These are phyloP conservation scores for Xiphophorus maculatus DNA, from an alignment of 2,113 vertebrate species.

Conservation along the genomic window DNA sequence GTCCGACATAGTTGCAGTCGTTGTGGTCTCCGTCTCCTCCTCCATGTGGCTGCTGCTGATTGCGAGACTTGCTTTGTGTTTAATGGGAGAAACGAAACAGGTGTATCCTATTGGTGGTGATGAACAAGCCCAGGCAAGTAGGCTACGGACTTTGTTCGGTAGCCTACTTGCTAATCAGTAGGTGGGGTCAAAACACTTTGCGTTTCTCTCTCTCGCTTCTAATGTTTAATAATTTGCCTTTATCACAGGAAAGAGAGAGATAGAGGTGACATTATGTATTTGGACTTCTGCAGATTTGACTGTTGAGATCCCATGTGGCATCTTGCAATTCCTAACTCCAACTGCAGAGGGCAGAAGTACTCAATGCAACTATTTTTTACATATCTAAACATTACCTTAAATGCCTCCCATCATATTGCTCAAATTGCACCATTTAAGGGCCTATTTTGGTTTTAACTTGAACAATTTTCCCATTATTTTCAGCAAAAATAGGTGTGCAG, in stretches of 20 bases:
- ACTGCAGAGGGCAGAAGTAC: constrained; percentile 69
- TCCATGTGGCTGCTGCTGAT: too few species aligned
- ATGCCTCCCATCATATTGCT: not conserved
- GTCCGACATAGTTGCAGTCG: too few species aligned
- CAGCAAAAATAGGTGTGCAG: constrained; percentile 65
- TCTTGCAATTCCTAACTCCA: constrained; percentile 5
- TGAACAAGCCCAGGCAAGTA: too few species aligned
- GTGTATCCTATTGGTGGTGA: too few species aligned
- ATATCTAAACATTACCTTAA: not conserved
- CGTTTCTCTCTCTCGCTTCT: too few species aligned
- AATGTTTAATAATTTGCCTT: constrained; percentile 24
- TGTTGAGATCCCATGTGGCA: constrained; percentile 15
- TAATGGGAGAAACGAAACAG: too few species aligned
- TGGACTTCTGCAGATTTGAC: constrained; percentile 74
- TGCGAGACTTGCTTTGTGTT: too few species aligned
- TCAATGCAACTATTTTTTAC: constrained; percentile 15
- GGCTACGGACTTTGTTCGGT: too few species aligned
- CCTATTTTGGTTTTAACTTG: constrained; percentile 13
- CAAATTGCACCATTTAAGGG: constrained; percentile 1
- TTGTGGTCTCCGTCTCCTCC: too few species aligned
- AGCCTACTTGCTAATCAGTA: too few species aligned
- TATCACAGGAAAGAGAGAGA: constrained; percentile 55
- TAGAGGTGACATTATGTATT: constrained; percentile 24
- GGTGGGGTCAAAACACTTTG: too few species aligned
- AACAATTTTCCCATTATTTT: constrained; percentile 21